Evolutionary conservation across 2,888 invertebrate genomes (phyloP), one percentile per base, ranked within the genome.

Genomic region (Papilio demoleus): DNA sequence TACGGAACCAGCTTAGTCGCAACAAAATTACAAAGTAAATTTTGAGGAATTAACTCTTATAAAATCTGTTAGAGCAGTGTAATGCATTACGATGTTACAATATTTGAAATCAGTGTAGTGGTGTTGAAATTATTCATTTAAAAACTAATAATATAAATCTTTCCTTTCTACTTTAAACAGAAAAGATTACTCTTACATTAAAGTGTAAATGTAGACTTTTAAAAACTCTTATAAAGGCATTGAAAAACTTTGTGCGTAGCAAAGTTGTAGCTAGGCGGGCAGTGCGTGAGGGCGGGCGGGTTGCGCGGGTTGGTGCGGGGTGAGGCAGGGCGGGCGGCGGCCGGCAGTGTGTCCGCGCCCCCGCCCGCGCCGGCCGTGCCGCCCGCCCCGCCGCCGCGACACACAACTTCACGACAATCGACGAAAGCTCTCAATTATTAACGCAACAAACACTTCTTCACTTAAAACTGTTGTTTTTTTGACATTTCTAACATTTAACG

Each of bases 301-400:
- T n/a, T n/a, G n/a, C n/a, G n/a, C n/a, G n/a, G n/a, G n/a, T n/a
- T n/a, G n/a, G 38, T 0, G 4, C 17, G 42, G 50, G 6, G 50
- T 14, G 14, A 12, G 5, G 50, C 24, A 14, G 2, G 27, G 50
- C 31, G 58, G 27, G 58, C 58, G 31, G 14, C 34, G n/a, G 22
- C 36, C 56, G 38, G 59, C 59, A 38, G 59, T 22, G 38, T 36
- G 22, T 17, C 36, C 59, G 59, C 59, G 59, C 59, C 60, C 38
- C 36, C 38, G 60, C 60, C 60, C 60, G 60, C 60, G 40, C 60
- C 42, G 60, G 24, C 22, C 60, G 60, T 27, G 24, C 60, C 38
- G 38, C 38, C 40, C 60, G 60, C 40, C 59, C 11, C 11, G n/a
- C 58, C 34, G 34, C 34, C 34, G n/a, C n/a, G n/a, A n/a, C n/a